Base-by-base conservation (phyloP, 2,888 invertebrate species). In the Cerastis rubricosa region DNA sequence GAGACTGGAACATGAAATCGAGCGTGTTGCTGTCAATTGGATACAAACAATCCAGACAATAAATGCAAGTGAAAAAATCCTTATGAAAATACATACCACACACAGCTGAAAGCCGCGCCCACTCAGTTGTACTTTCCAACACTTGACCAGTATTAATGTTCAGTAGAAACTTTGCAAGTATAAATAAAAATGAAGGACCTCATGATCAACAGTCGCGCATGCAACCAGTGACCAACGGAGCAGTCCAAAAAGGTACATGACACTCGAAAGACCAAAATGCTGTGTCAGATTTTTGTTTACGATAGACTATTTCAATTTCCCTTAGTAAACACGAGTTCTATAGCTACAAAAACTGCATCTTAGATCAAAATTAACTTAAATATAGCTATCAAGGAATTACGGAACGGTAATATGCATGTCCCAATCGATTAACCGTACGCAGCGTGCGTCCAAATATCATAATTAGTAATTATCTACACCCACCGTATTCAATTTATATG, bases 381-480 rank as follows among this genome's bases (percentile, higher is more conserved):
- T 35, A 45, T 64, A 66, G 54, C 71, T 74, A 76, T 72, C 22
- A 54, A 61, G 65, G 75, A 83, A 76, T 81, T 81, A 81, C 70
- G 59, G 57, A 45, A 45, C 80, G 80, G 79, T 86, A 86, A 89
- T 72, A 77, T 73, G 82, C 86, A 84, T 82, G 79, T 45, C 17
- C 45, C 49, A 87, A 89, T 86, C 83, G 84, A 89, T 89, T 89
- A 84, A 45, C 67, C 54, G 51, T 74, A 59, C 71, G 74, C 75
- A 78, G 69, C 74, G 59, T 78, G 81, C 78, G 73, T 73, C 68
- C 74, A 81, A 79, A 77, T 88, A 81, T 76, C 76, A 75, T 87
- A 87, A 87, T 85, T 83, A 80, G 59, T 83, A 59, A 87, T 88
- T 87, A 73, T 85, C 74, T 84, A 88, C 84, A 83, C 74, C 45